Evolutionary conservation across 2,113 vertebrate genomes (phyloP), one percentile per base, ranked within the genome.

Genomic region (Oenanthe oenanthe): DNA sequence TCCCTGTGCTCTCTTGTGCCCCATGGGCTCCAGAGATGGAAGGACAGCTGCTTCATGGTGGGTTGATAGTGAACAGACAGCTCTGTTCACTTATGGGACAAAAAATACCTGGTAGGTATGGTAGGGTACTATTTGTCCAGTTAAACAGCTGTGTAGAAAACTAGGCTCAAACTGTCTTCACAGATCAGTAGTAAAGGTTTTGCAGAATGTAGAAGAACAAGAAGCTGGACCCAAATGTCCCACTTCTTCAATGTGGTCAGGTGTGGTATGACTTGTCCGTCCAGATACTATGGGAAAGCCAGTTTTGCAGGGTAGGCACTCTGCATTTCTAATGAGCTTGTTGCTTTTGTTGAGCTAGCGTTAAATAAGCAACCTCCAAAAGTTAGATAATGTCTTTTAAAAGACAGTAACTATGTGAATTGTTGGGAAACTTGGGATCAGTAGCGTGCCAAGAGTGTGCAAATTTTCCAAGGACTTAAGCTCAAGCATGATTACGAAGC

Each of bases 381-480:
- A 88, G 48, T 83, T 80, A 80, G 58, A 58, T 73, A 54, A 53
- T 77, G 58, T 71, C 43, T 95, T 89, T 24, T 84, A 77, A 73
- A 80, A 81, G 32, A 51, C 5, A 4, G 26, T 77, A 89, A 83
- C 8, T 22, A 63, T 92, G 56, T 71, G 79, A 90, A 88, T 74
- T 96, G 82, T 74, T 94, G 34, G 34, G 34, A 36, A 83, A 80
- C 72, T 85, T 93, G 78, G 54, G 68, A 94, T 92, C 85, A 83
- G 74, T 60, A 60, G 21, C 31, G 17, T 74, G 78, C 87, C 91
- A 92, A 32, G 43, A 80, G 58, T 9, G 28, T 88, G 75, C 82
- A 88, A 28, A 77, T 88, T 94, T 97, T 94, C 78, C 75, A 83
- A 67, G 25, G 60, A 74, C 82, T 96, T 95, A 95, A 66, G 63